A percentile compares a stretch with the other conserved stretches of the same genome.
These are phyloP conservation scores for Palythoa caribaeorum DNA, from an alignment of 92 coral and sea anemone genomes.

Conservation along the genomic window DNA sequence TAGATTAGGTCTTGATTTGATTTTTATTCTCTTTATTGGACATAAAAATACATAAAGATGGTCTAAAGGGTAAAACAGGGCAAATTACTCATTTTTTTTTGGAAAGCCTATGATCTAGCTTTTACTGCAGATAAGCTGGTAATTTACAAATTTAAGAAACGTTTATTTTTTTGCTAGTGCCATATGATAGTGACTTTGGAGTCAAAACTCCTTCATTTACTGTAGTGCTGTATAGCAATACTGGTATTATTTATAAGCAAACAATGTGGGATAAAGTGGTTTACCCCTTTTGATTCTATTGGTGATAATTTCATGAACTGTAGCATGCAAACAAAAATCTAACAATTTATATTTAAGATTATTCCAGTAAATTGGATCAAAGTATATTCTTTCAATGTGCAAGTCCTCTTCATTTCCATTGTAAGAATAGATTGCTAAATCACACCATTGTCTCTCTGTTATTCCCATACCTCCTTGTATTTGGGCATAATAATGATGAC, in stretches of 20 bases:
- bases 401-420: slow-evolving; percentile 20
- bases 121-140: background rate
- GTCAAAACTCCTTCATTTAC: background rate
- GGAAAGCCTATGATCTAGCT: background rate
- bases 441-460: slow-evolving; percentile 55
- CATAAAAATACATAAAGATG: too few relatives aligned
- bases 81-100: background rate
- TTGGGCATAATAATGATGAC: slow-evolving; percentile 15
- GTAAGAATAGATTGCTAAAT: slow-evolving; percentile 46
- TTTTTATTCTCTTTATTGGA: too few relatives aligned
- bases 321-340: slow-evolving; percentile 52
- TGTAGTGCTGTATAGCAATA: background rate
- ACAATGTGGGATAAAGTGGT: slow-evolving; percentile 5
- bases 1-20: too few relatives aligned
- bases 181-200: background rate
- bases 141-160: too few relatives aligned
- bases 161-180: background rate
- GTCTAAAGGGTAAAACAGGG: background rate
- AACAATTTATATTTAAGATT: slow-evolving; percentile 36
- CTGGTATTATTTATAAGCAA: slow-evolving; percentile 17
- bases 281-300: slow-evolving; percentile 20
- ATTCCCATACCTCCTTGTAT: slow-evolving; percentile 23
- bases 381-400: slow-evolving; percentile 56
- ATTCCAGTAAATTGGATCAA: slow-evolving; percentile 56
- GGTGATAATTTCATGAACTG: slow-evolving; percentile 54